Conservation (phyloP, 92 coral and sea anemone genomes). For the Palythoa caribaeorum region DNA sequence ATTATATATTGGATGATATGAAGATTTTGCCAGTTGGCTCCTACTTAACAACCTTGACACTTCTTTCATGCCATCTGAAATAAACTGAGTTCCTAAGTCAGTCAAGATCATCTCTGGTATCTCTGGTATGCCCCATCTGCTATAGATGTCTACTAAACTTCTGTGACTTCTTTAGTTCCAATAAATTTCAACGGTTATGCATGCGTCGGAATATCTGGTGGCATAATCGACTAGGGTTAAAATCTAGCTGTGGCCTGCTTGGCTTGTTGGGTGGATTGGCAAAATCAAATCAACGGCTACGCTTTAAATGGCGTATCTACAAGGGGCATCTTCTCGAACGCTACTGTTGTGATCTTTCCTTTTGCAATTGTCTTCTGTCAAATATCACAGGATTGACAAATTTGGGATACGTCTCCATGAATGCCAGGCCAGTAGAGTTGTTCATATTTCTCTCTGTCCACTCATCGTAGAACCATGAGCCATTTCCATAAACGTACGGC, state of each 20-base stretch:
- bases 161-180: neutral
- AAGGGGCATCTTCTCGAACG: slow-evolving; percentile 39
- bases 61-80: slow-evolving; percentile 48
- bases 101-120: slow-evolving; percentile 37
- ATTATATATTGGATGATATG: slow-evolving; percentile 8
- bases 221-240: slow-evolving; percentile 53
- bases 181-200: slow-evolving; percentile 57
- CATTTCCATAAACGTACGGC: no score
- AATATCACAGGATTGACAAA: neutral
- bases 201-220: slow-evolving; percentile 48
- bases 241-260: slow-evolving; percentile 49
- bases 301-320: slow-evolving; percentile 49
- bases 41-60: slow-evolving; percentile 33
- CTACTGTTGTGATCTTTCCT: slow-evolving; percentile 33
- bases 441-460: no score
- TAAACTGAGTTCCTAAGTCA: slow-evolving; percentile 59
- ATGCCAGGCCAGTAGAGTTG: no score
- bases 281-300: slow-evolving; percentile 56
- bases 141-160: slow-evolving; percentile 52
- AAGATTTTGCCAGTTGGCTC: slow-evolving; percentile 15
- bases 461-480: no score
- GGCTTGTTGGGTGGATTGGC: no score
- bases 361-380: slow-evolving; percentile 51
- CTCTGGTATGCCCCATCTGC: slow-evolving; percentile 52
- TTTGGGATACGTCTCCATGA: no score